phyloP scores from a whole-genome alignment of 2,113 vertebrate species.

The Onychostoma macrolepis region DNA sequence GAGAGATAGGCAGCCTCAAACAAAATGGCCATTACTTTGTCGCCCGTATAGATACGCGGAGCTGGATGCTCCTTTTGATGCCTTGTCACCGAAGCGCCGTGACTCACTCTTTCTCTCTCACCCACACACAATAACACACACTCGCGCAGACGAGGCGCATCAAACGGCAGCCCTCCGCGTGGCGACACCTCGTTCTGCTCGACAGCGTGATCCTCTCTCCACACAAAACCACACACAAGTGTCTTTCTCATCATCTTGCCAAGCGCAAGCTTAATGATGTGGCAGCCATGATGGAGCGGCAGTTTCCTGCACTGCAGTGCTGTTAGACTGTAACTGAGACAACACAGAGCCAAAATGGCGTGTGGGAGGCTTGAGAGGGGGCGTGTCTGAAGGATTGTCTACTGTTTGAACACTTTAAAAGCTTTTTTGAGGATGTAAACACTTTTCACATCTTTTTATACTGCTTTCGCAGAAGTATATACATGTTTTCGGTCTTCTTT shows the following conservation, averaged over 20 bases:
- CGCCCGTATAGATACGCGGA: constrained; percentile 11
- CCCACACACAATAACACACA: constrained; percentile 7
- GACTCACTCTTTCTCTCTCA: constrained; percentile 29
- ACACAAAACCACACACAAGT: constrained; percentile 46
- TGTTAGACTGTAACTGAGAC: constrained; percentile 20
- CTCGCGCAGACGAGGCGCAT: not conserved
- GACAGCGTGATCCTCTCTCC: constrained; percentile 32
- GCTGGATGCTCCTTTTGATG: constrained; percentile 30
- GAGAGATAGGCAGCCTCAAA: constrained; percentile 22
- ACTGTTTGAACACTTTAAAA: not conserved
- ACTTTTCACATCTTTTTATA: constrained; percentile 27
- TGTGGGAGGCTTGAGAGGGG: constrained; percentile 40
- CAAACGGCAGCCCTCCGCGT: constrained; percentile 37
- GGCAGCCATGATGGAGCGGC: constrained; percentile 54
- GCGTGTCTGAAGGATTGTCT: constrained; percentile 51
- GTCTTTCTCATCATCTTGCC: constrained; percentile 54
- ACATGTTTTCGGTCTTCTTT: constrained; percentile 43
- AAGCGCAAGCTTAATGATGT: constrained; percentile 54
- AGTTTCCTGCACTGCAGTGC: constrained; percentile 47
- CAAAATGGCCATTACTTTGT: constrained; percentile 38
- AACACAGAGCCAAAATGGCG: constrained; percentile 43
- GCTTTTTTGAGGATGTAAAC: constrained; percentile 45
- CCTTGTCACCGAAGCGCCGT: constrained; percentile 16
- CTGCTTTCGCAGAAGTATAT: not conserved
- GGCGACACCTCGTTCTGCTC: constrained; percentile 37